Conservation (phyloP, 2,888 invertebrate species). For the Frankliniella intonsa region DNA sequence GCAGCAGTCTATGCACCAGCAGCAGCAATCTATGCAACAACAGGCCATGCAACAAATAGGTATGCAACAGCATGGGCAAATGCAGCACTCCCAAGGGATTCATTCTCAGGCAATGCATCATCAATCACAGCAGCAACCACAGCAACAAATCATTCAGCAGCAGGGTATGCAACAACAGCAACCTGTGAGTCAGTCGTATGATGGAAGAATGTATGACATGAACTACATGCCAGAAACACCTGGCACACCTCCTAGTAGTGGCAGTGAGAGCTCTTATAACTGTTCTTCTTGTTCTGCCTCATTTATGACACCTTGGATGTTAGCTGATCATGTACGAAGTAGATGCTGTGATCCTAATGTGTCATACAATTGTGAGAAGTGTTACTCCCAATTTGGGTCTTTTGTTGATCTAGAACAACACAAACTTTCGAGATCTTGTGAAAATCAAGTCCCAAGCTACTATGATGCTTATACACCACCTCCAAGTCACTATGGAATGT, state of each 20-base stretch:
- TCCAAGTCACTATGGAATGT: conserved; percentile 13
- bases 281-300: conserved; percentile 2
- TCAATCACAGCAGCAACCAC: not conserved
- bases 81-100: not conserved
- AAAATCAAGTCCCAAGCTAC: conserved; percentile 10
- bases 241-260: conserved; percentile 3
- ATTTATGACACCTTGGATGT: not conserved
- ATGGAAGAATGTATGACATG: conserved; percentile 14
- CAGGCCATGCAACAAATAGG: not conserved
- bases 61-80: not conserved
- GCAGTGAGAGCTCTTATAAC: not conserved
- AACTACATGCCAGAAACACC: conserved; percentile 10
- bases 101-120: not conserved
- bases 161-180: not conserved
- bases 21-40: not conserved
- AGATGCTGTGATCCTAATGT: conserved; percentile 11
- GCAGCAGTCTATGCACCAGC: not conserved
- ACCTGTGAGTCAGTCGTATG: not conserved
- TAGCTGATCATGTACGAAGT: conserved; percentile 15
- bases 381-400: conserved; percentile 13
- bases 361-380: conserved; percentile 9
- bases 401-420: not conserved
- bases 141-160: not conserved
- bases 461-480: conserved; percentile 12
- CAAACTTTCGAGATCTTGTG: not conserved